phyloP scores from a whole-genome alignment of 2,888 invertebrate species.

The Flabesymbios commensalis region DNA sequence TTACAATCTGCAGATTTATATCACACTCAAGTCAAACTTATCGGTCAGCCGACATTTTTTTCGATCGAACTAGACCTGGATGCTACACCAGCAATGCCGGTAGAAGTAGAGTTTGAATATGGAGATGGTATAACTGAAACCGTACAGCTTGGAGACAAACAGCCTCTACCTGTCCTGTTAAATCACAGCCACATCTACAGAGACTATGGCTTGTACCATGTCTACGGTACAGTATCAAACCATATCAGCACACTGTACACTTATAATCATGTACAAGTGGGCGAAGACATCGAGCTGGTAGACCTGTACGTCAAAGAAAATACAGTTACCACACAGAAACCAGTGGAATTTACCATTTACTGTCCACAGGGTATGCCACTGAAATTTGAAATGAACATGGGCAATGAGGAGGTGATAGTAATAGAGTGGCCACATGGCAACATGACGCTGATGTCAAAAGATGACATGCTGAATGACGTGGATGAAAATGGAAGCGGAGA shows the following conservation, averaged over 20 bases:
- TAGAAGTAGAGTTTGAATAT: slow-evolving; percentile 44
- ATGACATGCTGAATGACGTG: background rate
- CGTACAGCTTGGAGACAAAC: slow-evolving; percentile 26
- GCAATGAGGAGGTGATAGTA: slow-evolving; percentile 25
- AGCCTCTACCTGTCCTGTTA: slow-evolving; percentile 24
- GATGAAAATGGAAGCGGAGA: background rate
- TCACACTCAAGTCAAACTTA: slow-evolving; percentile 41
- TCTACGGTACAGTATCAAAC: slow-evolving; percentile 47
- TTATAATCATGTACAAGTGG: slow-evolving; percentile 45
- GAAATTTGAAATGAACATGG: slow-evolving; percentile 23
- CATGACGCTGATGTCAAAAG: background rate
- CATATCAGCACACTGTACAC: slow-evolving; percentile 41
- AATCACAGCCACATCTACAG: slow-evolving; percentile 41
- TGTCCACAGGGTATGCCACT: slow-evolving; percentile 44
- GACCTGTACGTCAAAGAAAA: slow-evolving; percentile 42
- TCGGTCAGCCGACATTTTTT: slow-evolving; percentile 40
- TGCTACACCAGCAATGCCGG: slow-evolving; percentile 26
- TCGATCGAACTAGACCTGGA: slow-evolving; percentile 45
- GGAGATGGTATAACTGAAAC: slow-evolving; percentile 41
- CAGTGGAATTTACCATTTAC: slow-evolving; percentile 39
- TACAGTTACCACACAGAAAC: slow-evolving; percentile 36
- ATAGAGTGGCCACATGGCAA: background rate
- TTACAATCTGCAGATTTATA: slow-evolving; percentile 34
- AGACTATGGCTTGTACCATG: slow-evolving; percentile 53
- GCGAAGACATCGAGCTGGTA: slow-evolving; percentile 41